These are phyloP conservation scores for Patella ulyssiponensis DNA, from an alignment of 2,888 invertebrate genomes.

Conservation along the genomic window DNA sequence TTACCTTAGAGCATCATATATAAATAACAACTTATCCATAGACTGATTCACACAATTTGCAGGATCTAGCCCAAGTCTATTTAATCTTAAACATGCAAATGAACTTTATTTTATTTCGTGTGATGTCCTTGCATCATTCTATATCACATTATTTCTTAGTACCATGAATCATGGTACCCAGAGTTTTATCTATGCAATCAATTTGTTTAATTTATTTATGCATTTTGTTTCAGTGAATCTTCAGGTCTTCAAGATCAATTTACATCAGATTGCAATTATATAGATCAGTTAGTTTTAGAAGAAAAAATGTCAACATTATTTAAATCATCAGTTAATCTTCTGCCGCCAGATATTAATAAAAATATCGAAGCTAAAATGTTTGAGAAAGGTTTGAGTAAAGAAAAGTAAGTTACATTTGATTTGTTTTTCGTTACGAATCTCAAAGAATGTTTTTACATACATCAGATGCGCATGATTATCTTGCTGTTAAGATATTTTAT, in stretches of 20 bases:
- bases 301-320: slow-evolving; percentile 50
- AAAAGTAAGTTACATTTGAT: slow-evolving; percentile 19
- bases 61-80: no score
- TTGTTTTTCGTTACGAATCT: neutral
- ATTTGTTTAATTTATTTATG: no score
- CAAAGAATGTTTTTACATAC: neutral
- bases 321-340: slow-evolving; percentile 45
- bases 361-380: slow-evolving; percentile 48
- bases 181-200: no score
- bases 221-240: slow-evolving; percentile 33
- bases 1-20: no score
- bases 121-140: neutral
- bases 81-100: no score
- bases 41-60: no score
- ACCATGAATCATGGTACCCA: slow-evolving; percentile 14
- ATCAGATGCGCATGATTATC: neutral
- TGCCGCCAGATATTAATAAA: slow-evolving; percentile 60
- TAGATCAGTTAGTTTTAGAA: slow-evolving; percentile 49
- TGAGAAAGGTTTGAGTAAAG: slow-evolving; percentile 40
- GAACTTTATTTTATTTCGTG: no score
- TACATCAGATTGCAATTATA: slow-evolving; percentile 46
- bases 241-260: slow-evolving; percentile 55
- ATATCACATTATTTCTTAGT: slow-evolving; percentile 20
- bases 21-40: no score
- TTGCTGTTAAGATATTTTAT: no score